A percentile compares a stretch with the other conserved stretches of the same genome.
Conservation (phyloP, 1,140 invertebrate species). For the Zaprionus vittiger region DNA sequence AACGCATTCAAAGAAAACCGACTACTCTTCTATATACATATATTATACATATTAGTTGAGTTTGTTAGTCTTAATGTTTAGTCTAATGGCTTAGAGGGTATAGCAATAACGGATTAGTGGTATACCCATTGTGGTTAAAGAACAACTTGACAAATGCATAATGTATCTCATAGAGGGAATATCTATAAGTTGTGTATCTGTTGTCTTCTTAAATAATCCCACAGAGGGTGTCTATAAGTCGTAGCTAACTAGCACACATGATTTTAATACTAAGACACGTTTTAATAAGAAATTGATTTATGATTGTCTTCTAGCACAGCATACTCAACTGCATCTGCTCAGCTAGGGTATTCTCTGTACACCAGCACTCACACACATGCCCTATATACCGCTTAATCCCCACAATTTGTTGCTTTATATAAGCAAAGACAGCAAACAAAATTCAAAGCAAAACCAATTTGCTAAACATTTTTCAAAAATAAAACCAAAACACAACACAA, state of each 20-base stretch:
- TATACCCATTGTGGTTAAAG: background rate
- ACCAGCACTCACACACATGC: background rate
- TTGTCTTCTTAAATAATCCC: background rate
- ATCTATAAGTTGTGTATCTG: background rate
- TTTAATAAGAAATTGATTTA: background rate
- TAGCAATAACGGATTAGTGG: background rate
- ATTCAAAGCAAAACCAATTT: slow-evolving; percentile 47
- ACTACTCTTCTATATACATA: background rate
- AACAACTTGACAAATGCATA: background rate
- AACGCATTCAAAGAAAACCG: background rate
- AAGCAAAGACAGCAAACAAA: slow-evolving; percentile 20
- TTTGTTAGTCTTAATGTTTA: background rate
- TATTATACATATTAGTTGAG: background rate
- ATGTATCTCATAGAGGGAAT: background rate
- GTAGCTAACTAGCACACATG: too few species aligned
- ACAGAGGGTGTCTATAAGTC: background rate
- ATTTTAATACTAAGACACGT: too few species aligned
- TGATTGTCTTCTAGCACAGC: too few species aligned
- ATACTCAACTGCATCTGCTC: background rate
- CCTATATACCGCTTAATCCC: background rate
- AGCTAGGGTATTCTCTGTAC: background rate
- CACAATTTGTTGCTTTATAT: slow-evolving; percentile 12
- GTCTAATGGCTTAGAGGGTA: background rate
- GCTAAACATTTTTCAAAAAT: slow-evolving; percentile 61
- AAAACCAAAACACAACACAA: background rate